Evolutionary conservation across 2,888 invertebrate species (phyloP), one percentile per base, ranked within the genome.

Genomic region (Argyresthia goedartella): DNA sequence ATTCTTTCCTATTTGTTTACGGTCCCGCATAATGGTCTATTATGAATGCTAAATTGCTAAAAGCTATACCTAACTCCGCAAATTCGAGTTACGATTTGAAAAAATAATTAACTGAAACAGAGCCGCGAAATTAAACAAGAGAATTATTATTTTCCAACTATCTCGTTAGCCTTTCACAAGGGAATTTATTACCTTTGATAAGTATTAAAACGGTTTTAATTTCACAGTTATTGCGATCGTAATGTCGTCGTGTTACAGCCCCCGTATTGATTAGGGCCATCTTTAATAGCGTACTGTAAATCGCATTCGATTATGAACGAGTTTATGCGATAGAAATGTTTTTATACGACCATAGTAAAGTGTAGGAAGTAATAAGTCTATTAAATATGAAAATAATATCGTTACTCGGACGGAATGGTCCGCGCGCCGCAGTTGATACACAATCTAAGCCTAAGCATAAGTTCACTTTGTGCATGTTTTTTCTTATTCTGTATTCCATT

Each of bases 1-100:
- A 42, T 55, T 49, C 42, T 51, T 55, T 55, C 52, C 45, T 55
- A 59, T 58, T 58, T 54, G 56, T 58, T 59, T 58, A 59, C 54
- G 58, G 57, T 54, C 55, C 52, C 49, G 51, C 57, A 59, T 62
- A 65, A 67, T 66, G 60, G 64, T 62, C 71, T 71, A 70, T 72
- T 71, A 71, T 60, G 62, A 61, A 67, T 66, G 67, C 69, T 70
- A 68, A 71, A 71, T 72, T 67, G 64, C 69, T 69, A 55, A 66
- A 66, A 60, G 63, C 47, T 49, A 25, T 44, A 42, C 41, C 50
- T 50, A 42, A 13, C 60, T 43, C 45, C 45, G 35, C 25, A 25
- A 42, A 25, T 42, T 41, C 42, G 16, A 11, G 6, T 41, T 50
- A 39, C 46, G 36, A 51, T 51, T 45, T 46, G 25, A 35, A n/a